Percentiles rank a stretch among this genome's conserved stretches.
phyloP scores from a whole-genome alignment of 2,888 invertebrate species.

The Gari tellinella region DNA sequence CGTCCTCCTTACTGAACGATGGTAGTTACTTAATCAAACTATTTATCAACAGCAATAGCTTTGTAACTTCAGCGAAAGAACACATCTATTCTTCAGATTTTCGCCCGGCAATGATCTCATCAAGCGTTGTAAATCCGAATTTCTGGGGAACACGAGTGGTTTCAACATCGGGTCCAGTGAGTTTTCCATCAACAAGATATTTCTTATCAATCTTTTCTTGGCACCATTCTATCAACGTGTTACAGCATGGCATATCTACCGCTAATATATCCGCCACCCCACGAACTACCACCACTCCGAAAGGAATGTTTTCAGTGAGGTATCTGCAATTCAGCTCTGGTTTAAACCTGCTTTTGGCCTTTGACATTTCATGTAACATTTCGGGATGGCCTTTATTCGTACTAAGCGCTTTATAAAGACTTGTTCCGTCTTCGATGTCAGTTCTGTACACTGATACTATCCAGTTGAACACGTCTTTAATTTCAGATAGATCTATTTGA shows the following conservation, averaged over 20 bases:
- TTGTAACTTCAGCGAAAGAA: too few species aligned
- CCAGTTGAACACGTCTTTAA: conserved; percentile 69
- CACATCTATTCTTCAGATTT: too few species aligned
- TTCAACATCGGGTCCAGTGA: conserved; percentile 70
- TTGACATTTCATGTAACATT: conserved; percentile 63
- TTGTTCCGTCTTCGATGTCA: conserved; percentile 65
- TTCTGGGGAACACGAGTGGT: conserved; percentile 72
- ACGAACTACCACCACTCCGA: conserved; percentile 71
- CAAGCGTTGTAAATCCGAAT: conserved; percentile 67
- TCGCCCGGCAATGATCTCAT: conserved; percentile 60
- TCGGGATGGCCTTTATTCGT: conserved; percentile 71
- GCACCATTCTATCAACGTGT: conserved; percentile 72
- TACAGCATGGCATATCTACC: conserved; percentile 65
- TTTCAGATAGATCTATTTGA: conserved; percentile 59
- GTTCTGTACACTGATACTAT: conserved; percentile 65
- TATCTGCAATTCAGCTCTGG: conserved; percentile 66
- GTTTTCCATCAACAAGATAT: conserved; percentile 69
- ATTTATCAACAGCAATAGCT: too few species aligned
- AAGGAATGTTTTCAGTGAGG: conserved; percentile 73
- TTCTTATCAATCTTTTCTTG: conserved; percentile 73
- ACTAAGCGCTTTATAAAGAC: conserved; percentile 62
- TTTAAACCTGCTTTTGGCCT: conserved; percentile 39
- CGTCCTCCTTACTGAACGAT: too few species aligned
- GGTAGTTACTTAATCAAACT: too few species aligned
- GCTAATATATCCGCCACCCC: conserved; percentile 70